phyloP scores from a whole-genome alignment of 2,113 vertebrate genomes.

The Cyanoderma ruficeps region DNA sequence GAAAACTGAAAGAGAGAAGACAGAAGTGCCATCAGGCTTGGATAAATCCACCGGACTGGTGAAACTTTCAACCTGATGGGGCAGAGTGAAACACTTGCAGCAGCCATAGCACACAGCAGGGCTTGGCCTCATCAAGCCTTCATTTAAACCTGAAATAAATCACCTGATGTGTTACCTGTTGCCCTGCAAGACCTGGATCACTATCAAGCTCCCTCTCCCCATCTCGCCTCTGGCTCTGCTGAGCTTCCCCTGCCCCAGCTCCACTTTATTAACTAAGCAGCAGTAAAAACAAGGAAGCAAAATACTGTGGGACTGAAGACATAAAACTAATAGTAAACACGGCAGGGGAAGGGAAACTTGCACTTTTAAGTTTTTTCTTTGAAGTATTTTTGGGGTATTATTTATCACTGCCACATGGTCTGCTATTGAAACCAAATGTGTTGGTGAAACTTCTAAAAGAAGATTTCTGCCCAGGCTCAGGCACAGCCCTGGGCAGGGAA shows the following conservation, averaged over 20 bases:
- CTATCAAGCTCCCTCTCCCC: neutral
- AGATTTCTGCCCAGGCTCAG: conserved; percentile 12
- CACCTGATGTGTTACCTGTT: neutral
- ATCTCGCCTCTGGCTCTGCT: conserved; percentile 29
- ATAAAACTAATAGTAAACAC: conserved; percentile 73
- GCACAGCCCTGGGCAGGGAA: conserved; percentile 15
- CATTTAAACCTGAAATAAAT: neutral
- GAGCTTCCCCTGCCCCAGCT: neutral
- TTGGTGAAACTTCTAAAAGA: conserved; percentile 51
- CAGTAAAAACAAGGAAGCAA: conserved; percentile 73
- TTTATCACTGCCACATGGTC: conserved; percentile 78
- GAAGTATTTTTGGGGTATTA: conserved; percentile 76
- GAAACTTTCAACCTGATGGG: neutral
- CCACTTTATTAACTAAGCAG: conserved; percentile 68
- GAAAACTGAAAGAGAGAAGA: conserved; percentile 78
- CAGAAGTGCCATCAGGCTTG: neutral
- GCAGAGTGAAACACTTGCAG: neutral
- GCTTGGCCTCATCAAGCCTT: neutral
- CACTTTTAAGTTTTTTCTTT: conserved; percentile 79
- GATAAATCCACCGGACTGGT: neutral
- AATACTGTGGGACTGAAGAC: conserved; percentile 48
- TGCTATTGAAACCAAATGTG: conserved; percentile 76
- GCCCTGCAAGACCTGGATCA: neutral
- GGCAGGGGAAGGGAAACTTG: conserved; percentile 68
- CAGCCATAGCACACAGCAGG: rapidly evolving